Evolutionary conservation across 2,888 invertebrate genomes (phyloP).

Genomic region (Meliscaeva auricollis): DNA sequence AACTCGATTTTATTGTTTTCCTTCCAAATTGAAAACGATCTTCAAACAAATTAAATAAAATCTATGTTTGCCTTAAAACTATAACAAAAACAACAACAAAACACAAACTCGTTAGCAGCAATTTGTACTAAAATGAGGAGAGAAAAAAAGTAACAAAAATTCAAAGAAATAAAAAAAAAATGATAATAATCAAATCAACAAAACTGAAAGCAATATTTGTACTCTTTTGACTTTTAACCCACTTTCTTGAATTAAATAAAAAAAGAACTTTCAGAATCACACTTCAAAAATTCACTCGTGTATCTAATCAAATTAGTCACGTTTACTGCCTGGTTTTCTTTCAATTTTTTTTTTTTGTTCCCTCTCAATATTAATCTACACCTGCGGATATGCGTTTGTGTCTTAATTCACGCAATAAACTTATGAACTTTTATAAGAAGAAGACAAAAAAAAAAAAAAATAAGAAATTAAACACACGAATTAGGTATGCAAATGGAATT

Average conservation of each 20-base stretch:
- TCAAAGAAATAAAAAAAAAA: not conserved
- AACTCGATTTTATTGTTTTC: slow-evolving; percentile 33
- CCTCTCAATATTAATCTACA: slow-evolving; percentile 28
- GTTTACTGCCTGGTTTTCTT: slow-evolving; percentile 42
- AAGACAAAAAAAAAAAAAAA: slow-evolving; percentile 2
- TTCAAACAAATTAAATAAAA: slow-evolving; percentile 6
- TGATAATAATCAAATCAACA: slow-evolving; percentile 23
- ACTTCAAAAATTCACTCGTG: slow-evolving; percentile 17
- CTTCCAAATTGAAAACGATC: slow-evolving; percentile 16
- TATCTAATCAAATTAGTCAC: slow-evolving; percentile 60
- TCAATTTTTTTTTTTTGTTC: not conserved
- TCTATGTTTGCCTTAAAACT: not conserved
- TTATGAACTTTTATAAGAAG: slow-evolving; percentile 42
- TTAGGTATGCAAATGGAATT: slow-evolving; percentile 36
- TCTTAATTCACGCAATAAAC: slow-evolving; percentile 40
- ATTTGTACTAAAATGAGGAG: slow-evolving; percentile 19
- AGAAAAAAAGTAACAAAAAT: not conserved
- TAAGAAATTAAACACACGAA: slow-evolving; percentile 16
- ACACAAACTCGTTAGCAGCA: slow-evolving; percentile 21
- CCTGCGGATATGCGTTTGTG: slow-evolving; percentile 33
- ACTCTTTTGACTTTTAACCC: slow-evolving; percentile 42
- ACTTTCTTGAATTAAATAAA: slow-evolving; percentile 11
- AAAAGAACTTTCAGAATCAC: slow-evolving; percentile 18
- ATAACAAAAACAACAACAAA: not conserved
- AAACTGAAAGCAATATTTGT: slow-evolving; percentile 41